Evolutionary conservation across 1,140 invertebrate species (phyloP), one percentile per base, ranked within the genome.

Genomic region (Maniola jurtina): DNA sequence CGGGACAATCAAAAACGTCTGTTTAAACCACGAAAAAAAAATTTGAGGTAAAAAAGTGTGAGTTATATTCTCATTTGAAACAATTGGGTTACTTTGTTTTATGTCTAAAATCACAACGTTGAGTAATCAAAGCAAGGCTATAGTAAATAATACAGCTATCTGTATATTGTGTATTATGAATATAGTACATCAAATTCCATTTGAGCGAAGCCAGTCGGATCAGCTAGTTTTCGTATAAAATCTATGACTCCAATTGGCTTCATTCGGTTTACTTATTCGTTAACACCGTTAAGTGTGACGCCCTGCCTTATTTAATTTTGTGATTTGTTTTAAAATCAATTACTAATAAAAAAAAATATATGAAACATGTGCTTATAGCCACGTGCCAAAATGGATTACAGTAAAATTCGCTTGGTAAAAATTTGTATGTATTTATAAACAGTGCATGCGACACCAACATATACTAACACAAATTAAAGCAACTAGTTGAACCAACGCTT

Each of bases 321-420:
- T 55, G 54, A 57, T 57, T 42, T 14, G 14, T 55, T 8, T 9
- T 48, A 38, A 61, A 11, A n/a, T 10, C 38, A 13, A 33, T 54
- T 13, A 38, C 47, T 45, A 34, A 45, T 45, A 11, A 11, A n/a
- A 1, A 11, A 45, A 25, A 10, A 2, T 42, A 10, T n/a, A n/a
- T 50, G 47, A 50, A 63, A 63, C n/a, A 63, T 68, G 60, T 68
- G 66, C 65, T 57, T 67, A 61, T 40, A 58, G 47, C 59, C 60
- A 68, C 60, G 54, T 66, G 52, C 54, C n/a, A 58, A n/a, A 45
- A 45, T 8, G 10, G 42, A 38, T 38, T 42, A 14, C 42, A 34
- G 13, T 42, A 56, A 66, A 16, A 61, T 62, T 61, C 36, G 5
- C 40, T 62, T 57, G 9, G 35, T 36, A 57, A 58, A 61, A n/a